These are phyloP conservation scores for Macrotus californicus DNA, from an alignment of 2,113 vertebrate species.

Conservation along the genomic window DNA sequence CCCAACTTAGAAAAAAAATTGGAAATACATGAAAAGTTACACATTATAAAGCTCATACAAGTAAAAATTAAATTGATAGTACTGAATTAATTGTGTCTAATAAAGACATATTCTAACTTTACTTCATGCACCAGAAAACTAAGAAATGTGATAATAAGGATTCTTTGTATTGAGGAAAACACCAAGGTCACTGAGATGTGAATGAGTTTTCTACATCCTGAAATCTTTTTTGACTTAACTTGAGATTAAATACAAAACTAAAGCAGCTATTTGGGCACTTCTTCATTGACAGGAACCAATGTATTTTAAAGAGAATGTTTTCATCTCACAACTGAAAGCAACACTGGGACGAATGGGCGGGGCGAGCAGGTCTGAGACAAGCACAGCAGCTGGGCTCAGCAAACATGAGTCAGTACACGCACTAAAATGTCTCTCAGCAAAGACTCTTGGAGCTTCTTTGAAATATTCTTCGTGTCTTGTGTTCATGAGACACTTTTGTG, in stretches of 20 bases:
- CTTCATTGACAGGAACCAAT: neutral
- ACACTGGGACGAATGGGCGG: neutral
- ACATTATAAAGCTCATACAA: slow-evolving; percentile 18
- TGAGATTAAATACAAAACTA: slow-evolving; percentile 11
- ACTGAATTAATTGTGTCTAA: neutral
- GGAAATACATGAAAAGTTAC: neutral
- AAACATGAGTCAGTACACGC: neutral
- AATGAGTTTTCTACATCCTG: neutral
- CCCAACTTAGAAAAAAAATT: neutral
- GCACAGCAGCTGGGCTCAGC: neutral
- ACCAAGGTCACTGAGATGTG: neutral
- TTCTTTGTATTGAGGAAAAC: slow-evolving; percentile 31
- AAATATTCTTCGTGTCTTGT: neutral
- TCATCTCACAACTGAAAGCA: slow-evolving; percentile 43
- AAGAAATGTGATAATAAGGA: neutral
- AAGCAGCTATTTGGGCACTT: neutral
- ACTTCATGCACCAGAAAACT: neutral
- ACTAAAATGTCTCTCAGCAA: neutral
- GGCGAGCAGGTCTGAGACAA: neutral
- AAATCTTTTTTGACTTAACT: slow-evolving; percentile 42
- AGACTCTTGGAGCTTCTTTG: neutral
- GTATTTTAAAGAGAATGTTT: neutral
- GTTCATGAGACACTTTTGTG: neutral
- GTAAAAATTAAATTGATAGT: slow-evolving; percentile 17
- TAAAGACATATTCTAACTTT: slow-evolving; percentile 33